Evolutionary conservation across 2,888 invertebrate species (phyloP).

Genomic region (Helobdella robusta): DNA sequence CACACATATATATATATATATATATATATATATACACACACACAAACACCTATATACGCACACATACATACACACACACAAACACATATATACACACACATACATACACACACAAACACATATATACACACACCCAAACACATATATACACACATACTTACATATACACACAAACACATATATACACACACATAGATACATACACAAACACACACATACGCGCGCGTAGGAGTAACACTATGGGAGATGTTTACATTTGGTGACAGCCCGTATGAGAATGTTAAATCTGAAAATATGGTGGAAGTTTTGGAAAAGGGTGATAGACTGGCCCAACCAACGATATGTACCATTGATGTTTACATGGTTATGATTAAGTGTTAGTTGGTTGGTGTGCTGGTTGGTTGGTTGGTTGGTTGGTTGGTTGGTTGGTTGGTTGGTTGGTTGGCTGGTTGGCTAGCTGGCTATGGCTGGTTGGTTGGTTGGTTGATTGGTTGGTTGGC

Average conservation of each 20-base stretch:
- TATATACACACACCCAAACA: conserved; percentile 5
- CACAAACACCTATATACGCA: conserved; percentile 9
- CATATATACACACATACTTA: conserved; percentile 1
- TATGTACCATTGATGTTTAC: conserved; percentile 90
- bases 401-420: too few relatives aligned
- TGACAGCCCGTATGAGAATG: conserved; percentile 81
- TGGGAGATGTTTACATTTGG: conserved; percentile 97
- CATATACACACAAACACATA: conserved; percentile 35
- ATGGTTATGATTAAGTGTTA: conserved; percentile 85
- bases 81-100: neutral
- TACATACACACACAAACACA: neutral
- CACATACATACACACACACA: conserved; percentile 35
- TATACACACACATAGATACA: neutral
- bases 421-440: too few relatives aligned
- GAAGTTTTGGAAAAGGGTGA: conserved; percentile 85
- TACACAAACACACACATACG: neutral
- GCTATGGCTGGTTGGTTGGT: too few relatives aligned
- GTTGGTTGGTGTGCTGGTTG: too few relatives aligned
- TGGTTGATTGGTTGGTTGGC: too few relatives aligned
- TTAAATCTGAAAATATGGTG: conserved; percentile 81
- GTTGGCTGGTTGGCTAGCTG: too few relatives aligned
- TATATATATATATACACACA: neutral
- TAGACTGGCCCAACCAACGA: conserved; percentile 79
- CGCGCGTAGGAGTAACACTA: conserved; percentile 66
- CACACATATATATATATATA: conserved; percentile 2